Evolutionary conservation across 2,113 vertebrate genomes (phyloP).

Genomic region (Catharus bicknelli): DNA sequence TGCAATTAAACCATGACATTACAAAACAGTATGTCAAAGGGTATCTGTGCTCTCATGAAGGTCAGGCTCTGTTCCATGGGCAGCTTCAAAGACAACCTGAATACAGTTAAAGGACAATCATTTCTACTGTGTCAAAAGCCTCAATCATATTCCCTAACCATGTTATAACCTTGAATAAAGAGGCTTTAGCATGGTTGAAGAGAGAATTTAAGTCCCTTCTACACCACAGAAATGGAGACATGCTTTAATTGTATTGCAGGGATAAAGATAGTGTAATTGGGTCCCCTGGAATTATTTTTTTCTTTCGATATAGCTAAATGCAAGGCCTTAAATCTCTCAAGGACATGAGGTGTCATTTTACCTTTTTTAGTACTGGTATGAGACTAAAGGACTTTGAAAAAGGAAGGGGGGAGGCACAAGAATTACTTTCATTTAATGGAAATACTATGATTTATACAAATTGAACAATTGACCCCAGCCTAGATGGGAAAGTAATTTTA

Average conservation of each 20-base stretch:
- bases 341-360: not conserved
- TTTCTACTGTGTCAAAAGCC: constrained; percentile 21
- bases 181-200: constrained; percentile 46
- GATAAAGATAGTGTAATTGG: constrained; percentile 41
- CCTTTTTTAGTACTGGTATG: not conserved
- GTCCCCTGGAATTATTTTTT: constrained; percentile 1
- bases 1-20: constrained; percentile 18
- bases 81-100: not conserved
- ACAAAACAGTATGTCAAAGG: not conserved
- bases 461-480: not conserved
- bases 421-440: not conserved
- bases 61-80: not conserved
- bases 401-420: not conserved
- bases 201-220: constrained; percentile 44
- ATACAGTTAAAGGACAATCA: constrained; percentile 2
- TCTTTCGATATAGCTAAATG: constrained; percentile 4
- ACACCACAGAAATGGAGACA: not conserved
- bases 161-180: constrained; percentile 56
- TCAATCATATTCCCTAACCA: constrained; percentile 34
- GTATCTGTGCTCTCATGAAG: not conserved
- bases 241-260: constrained; percentile 44
- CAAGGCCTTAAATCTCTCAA: constrained; percentile 32
- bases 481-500: not conserved
- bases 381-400: constrained; percentile 13
- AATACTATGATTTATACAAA: not conserved